These are phyloP conservation scores for Gymnocheta viridis DNA, from an alignment of 2,888 invertebrate genomes.

Conservation along the genomic window DNA sequence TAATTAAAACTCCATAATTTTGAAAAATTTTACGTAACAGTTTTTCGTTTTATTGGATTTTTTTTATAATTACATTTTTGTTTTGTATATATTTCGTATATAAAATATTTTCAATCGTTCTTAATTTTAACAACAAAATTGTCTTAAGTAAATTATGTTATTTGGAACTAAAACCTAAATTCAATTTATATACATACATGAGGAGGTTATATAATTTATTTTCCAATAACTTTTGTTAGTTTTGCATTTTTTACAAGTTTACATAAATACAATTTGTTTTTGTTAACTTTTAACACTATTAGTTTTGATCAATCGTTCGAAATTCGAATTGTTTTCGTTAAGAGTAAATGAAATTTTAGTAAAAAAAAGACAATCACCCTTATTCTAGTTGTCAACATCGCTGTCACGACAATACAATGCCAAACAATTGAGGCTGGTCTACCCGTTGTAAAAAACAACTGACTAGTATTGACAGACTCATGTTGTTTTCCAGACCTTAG, in stretches of 20 bases:
- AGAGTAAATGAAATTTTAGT: neutral
- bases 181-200: constrained; percentile 33
- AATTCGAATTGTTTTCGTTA: constrained; percentile 30
- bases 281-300: neutral
- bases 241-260: constrained; percentile 43
- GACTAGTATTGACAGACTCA: no score
- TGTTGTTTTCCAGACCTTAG: no score
- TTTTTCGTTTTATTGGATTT: constrained; percentile 3
- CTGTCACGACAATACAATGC: no score
- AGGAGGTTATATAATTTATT: neutral
- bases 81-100: constrained; percentile 46
- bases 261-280: constrained; percentile 53
- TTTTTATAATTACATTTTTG: constrained; percentile 20
- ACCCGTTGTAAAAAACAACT: no score
- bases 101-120: constrained; percentile 52
- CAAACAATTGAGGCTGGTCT: no score
- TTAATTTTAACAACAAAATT: constrained; percentile 44
- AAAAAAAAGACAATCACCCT: neutral
- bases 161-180: constrained; percentile 27
- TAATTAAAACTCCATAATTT: no score
- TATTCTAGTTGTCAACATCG: no score
- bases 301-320: constrained; percentile 31
- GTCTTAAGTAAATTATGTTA: constrained; percentile 29
- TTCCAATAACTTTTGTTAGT: neutral
- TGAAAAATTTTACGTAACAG: neutral